phyloP scores from a whole-genome alignment of 2,797 vertebrate species.

The Gallinago stenura region DNA sequence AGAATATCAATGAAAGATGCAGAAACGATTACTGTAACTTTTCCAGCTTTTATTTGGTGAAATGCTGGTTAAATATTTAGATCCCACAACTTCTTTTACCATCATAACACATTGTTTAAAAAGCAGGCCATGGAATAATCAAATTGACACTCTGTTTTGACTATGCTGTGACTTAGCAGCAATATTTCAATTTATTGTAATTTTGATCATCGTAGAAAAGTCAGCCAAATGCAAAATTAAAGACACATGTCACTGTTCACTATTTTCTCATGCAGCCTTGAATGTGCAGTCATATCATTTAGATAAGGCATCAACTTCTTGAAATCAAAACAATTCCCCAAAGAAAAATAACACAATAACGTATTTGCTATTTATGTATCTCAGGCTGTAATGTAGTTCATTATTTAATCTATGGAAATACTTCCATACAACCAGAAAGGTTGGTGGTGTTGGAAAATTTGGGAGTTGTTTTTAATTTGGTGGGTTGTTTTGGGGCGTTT shows the following conservation, averaged over 20 bases:
- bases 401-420: neutral
- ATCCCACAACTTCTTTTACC: neutral
- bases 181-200: constrained; percentile 25
- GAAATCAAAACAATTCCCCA: neutral
- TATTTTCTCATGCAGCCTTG: neutral
- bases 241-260: constrained; percentile 3
- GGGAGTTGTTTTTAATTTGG: neutral
- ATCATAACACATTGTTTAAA: neutral
- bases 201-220: constrained; percentile 10
- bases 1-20: neutral
- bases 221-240: constrained; percentile 14
- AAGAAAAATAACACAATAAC: neutral
- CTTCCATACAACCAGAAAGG: neutral
- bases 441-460: neutral
- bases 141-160: neutral
- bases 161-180: neutral
- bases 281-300: neutral
- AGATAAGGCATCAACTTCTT: neutral
- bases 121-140: constrained; percentile 14
- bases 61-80: constrained; percentile 50
- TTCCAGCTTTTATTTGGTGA: constrained; percentile 3
- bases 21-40: constrained; percentile 7
- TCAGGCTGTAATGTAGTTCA: neutral
- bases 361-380: neutral
- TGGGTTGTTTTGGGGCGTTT: neutral